A percentile compares a stretch with the other conserved stretches of the same genome.
These are phyloP conservation scores for Berghia stephanieae DNA, from an alignment of 1,140 invertebrate species.

Conservation along the genomic window DNA sequence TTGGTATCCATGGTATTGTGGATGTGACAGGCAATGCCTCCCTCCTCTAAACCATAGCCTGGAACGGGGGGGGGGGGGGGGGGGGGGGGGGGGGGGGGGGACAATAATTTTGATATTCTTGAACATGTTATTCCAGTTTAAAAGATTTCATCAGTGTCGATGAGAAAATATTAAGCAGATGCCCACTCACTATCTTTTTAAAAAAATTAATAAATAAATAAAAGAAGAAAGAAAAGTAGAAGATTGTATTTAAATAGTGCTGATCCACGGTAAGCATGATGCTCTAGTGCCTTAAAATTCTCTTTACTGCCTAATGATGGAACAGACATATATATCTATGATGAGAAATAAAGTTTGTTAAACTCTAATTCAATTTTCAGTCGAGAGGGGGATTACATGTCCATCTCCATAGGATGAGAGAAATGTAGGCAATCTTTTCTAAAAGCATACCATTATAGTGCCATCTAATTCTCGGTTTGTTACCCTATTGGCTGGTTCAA, in stretches of 20 bases:
- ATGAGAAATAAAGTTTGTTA: too few species aligned
- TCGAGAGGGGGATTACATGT: too few species aligned
- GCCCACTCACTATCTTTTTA: background rate
- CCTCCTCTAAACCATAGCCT: slow-evolving; percentile 79
- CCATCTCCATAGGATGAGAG: too few species aligned
- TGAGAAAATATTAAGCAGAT: background rate
- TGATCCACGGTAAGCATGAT: too few species aligned
- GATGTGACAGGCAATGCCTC: slow-evolving; percentile 69
- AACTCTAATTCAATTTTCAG: too few species aligned
- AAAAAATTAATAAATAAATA: slow-evolving; percentile 11
- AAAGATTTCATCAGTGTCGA: background rate
- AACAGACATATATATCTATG: too few species aligned
- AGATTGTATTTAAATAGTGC: background rate
- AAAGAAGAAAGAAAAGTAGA: background rate
- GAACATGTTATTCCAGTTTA: background rate
- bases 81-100: background rate
- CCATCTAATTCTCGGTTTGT: too few species aligned
- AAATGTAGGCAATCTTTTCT: too few species aligned
- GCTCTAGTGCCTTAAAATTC: too few species aligned
- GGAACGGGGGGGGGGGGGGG: slow-evolving; percentile 23
- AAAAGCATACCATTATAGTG: too few species aligned
- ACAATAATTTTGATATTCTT: background rate
- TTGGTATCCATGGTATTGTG: slow-evolving; percentile 59
- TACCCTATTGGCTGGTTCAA: too few species aligned
- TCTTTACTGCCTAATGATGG: too few species aligned